A percentile compares a stretch with the other conserved stretches of the same genome.
Evolutionary conservation across 2,888 invertebrate genomes (phyloP).

Genomic region (Laothoe populi): DNA sequence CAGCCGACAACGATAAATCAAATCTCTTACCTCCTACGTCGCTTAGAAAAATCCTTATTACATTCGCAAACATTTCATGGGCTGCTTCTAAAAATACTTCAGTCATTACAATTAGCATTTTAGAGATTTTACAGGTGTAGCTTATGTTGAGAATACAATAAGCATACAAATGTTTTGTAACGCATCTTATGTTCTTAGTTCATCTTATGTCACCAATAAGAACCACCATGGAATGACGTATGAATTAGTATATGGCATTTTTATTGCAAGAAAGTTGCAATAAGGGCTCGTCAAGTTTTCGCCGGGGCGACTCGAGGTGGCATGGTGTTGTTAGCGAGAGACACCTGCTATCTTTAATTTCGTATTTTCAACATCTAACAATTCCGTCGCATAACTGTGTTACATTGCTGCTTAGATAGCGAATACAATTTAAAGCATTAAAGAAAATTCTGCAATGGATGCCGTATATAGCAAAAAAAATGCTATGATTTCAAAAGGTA

Average conservation of each 20-base stretch:
- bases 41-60: constrained; percentile 79
- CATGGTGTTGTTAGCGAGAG: constrained; percentile 60
- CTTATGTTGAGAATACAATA: background rate
- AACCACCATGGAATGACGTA: too few species aligned
- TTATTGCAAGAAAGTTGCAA: constrained; percentile 49
- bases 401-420: background rate
- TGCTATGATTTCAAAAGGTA: constrained; percentile 14
- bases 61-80: constrained; percentile 74
- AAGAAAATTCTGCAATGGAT: constrained; percentile 30
- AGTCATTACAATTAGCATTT: constrained; percentile 32
- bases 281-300: constrained; percentile 56
- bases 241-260: background rate
- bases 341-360: constrained; percentile 53
- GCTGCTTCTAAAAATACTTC: constrained; percentile 44
- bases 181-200: too few species aligned
- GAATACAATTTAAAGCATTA: background rate
- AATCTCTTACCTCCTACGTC: constrained; percentile 80
- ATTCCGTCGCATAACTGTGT: background rate
- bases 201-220: too few species aligned
- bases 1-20: constrained; percentile 81
- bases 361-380: constrained; percentile 6
- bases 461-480: constrained; percentile 25
- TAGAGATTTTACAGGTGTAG: background rate
- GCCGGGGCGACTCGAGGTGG: constrained; percentile 54
- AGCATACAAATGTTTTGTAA: too few species aligned